Evolutionary conservation across 2,888 invertebrate genomes (phyloP).

Genomic region (Lordiphosa fenestrarum): DNA sequence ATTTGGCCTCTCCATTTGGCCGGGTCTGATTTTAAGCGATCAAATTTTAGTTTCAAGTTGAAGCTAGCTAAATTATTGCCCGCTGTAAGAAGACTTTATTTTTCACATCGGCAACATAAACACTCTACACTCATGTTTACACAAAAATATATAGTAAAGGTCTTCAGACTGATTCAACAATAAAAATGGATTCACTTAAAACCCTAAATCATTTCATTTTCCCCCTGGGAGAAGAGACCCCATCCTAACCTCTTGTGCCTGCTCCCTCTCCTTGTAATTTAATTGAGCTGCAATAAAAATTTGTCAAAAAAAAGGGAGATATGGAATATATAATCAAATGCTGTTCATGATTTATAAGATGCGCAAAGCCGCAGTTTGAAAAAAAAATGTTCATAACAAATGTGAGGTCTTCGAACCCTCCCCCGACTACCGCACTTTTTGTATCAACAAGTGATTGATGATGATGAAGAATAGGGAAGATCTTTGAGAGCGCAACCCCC

Average conservation of each 20-base stretch:
- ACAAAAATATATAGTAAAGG: slow-evolving; percentile 5
- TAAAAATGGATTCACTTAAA: too few relatives aligned
- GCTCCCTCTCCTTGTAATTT: slow-evolving; percentile 34
- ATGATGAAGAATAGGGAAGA: slow-evolving; percentile 10
- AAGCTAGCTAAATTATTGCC: too few relatives aligned
- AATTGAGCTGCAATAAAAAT: slow-evolving; percentile 70
- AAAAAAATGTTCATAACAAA: slow-evolving; percentile 34
- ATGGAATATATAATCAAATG: slow-evolving; percentile 40
- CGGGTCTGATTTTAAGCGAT: too few relatives aligned
- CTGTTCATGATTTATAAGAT: slow-evolving; percentile 52
- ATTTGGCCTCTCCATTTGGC: too few relatives aligned
- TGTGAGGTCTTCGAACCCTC: slow-evolving; percentile 18
- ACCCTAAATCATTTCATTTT: too few relatives aligned
- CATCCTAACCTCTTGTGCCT: too few relatives aligned
- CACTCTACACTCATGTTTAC: too few relatives aligned
- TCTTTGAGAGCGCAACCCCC: slow-evolving; percentile 17
- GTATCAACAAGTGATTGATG: slow-evolving; percentile 69
- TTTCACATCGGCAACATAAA: too few relatives aligned
- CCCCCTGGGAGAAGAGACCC: too few relatives aligned
- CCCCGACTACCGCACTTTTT: slow-evolving; percentile 14
- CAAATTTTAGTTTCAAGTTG: too few relatives aligned
- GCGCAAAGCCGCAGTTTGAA: slow-evolving; percentile 12
- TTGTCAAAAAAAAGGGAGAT: slow-evolving; percentile 42
- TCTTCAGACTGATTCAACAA: neutral
- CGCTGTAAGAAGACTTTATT: too few relatives aligned